Conservation (phyloP, 1,140 invertebrate species). For the Ostrea denselamellosa region DNA sequence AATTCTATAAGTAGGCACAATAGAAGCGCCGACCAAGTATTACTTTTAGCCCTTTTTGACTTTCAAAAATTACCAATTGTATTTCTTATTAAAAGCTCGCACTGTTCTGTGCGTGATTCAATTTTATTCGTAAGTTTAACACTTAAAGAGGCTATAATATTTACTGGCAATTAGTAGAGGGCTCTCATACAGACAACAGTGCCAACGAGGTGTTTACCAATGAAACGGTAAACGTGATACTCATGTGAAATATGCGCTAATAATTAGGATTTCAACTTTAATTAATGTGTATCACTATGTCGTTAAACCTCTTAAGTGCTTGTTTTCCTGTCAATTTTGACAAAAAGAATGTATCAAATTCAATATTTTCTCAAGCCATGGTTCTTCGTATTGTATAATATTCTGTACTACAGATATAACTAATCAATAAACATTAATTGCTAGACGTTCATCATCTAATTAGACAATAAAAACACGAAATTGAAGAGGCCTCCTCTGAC, state of each 20-base stretch:
- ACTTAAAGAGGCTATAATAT: slow-evolving; percentile 7
- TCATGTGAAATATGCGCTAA: slow-evolving; percentile 12
- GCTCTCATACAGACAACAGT: neutral
- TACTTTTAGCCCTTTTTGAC: neutral
- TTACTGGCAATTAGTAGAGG: slow-evolving; percentile 10
- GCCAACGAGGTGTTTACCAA: neutral
- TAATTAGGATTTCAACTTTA: neutral
- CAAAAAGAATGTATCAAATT: slow-evolving; percentile 16
- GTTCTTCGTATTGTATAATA: neutral
- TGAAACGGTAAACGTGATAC: neutral
- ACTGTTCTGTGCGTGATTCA: neutral
- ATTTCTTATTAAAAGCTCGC: neutral
- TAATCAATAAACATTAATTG: neutral
- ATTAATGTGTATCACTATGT: slow-evolving; percentile 8
- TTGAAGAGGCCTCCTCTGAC: neutral
- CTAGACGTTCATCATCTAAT: neutral
- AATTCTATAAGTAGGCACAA: neutral
- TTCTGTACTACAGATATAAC: neutral
- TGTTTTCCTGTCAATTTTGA: slow-evolving; percentile 16
- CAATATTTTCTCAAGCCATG: neutral
- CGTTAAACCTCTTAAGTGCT: neutral
- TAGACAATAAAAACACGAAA: neutral
- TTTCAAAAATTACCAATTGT: slow-evolving; percentile 3
- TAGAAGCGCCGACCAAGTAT: neutral
- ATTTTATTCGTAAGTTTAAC: slow-evolving; percentile 31